Evolutionary conservation across 2,113 vertebrate species (phyloP), one percentile per base, ranked within the genome.

Genomic region (Halichoerus grypus): DNA sequence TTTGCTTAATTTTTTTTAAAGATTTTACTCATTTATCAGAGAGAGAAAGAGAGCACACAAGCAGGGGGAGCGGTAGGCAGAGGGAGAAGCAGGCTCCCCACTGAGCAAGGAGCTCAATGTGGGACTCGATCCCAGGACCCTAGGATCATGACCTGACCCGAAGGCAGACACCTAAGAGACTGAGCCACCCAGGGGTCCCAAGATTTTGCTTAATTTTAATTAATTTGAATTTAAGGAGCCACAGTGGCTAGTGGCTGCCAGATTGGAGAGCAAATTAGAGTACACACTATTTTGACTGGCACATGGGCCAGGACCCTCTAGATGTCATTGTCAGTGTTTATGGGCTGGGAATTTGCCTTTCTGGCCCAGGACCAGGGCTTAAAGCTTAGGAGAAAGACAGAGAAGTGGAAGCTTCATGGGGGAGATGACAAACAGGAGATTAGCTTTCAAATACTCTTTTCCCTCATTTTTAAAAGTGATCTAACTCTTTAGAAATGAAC

Each of bases 361-460:
- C 74, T 67, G 69, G 8, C 4, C 14, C 21, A 72, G 36, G 74
- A 84, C 18, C 39, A 93, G 36, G 77, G 36, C 31, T 96, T 81
- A 84, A 55, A 88, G 24, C 65, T 97, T 21, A 57, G 28, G 42
- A 55, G 51, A 81, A 88, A 72, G 57, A 63, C 59, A 97, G 85
- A 82, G 28, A 76, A 49, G 9, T 53, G 22, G 72, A 42, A 61
- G 36, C 26, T 85, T 96, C 57, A 81, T 7, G 4, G 42, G 7
- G 51, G 57, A 82, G 14, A 82, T 88, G 86, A 87, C 39, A 83
- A 90, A 87, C 24, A 42, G 15, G 65, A 22, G 1, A 71, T 33
- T 63, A 57, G 53, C 31, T 96, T 90, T 94, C 42, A 89, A 94
- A 74, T 55, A 49, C 21, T 63, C 74, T 59, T 85, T 79, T 28